phyloP scores from a whole-genome alignment of 2,797 vertebrate species.

The Etheostoma perlongum region DNA sequence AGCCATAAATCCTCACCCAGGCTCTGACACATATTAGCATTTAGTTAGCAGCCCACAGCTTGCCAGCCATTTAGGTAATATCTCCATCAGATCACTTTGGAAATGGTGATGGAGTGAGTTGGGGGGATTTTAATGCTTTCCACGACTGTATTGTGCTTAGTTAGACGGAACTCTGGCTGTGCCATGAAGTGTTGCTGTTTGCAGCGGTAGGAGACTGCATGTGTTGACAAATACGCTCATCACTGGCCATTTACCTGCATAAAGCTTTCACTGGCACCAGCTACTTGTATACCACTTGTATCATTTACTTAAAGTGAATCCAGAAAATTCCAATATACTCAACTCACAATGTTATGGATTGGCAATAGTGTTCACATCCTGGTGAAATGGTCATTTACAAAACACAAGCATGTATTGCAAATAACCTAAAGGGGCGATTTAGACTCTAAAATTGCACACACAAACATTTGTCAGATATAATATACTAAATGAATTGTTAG shows the following conservation, averaged over 20 bases:
- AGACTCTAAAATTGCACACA: neutral
- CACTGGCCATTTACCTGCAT: conserved; percentile 52
- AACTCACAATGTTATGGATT: neutral
- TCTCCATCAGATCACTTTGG: conserved; percentile 87
- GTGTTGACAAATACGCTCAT: conserved; percentile 77
- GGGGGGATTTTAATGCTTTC: conserved; percentile 69
- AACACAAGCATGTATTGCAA: neutral
- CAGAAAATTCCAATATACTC: conserved; percentile 8
- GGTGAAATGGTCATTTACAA: neutral
- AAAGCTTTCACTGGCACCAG: conserved; percentile 39
- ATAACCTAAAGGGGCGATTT: neutral
- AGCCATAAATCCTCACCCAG: conserved; percentile 86
- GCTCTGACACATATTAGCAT: conserved; percentile 89
- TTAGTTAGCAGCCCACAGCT: conserved; percentile 87
- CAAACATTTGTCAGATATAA: neutral
- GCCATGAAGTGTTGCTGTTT: conserved; percentile 70
- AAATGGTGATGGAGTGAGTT: conserved; percentile 86
- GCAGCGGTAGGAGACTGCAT: conserved; percentile 53
- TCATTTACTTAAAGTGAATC: conserved; percentile 30
- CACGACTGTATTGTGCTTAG: conserved; percentile 68
- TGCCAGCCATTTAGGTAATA: conserved; percentile 89
- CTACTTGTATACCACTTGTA: conserved; percentile 11
- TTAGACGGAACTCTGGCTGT: conserved; percentile 66
- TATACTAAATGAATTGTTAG: neutral
- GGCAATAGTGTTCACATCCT: neutral